Evolutionary conservation across 2,113 vertebrate genomes (phyloP).

Genomic region (Paradisaea rubra): DNA sequence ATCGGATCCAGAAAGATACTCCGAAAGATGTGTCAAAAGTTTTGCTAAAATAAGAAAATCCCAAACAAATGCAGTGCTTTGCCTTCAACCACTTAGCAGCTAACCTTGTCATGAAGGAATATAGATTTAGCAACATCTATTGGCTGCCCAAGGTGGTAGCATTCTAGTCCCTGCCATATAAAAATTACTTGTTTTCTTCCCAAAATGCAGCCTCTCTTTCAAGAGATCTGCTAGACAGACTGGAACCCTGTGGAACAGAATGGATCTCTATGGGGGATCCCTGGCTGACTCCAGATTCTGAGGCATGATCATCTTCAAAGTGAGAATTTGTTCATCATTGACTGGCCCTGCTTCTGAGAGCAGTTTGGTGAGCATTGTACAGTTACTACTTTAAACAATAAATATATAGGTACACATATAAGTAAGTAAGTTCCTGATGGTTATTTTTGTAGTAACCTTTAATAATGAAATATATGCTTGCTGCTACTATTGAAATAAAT

Average conservation of each 20-base stretch:
- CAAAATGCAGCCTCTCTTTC: background rate
- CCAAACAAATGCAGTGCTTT: background rate
- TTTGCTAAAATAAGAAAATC: background rate
- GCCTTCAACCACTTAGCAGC: background rate
- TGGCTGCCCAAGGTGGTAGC: background rate
- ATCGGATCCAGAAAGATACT: background rate
- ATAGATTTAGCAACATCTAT: background rate
- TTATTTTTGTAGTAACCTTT: background rate
- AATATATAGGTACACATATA: background rate
- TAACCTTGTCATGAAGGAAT: background rate
- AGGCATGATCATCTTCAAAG: background rate
- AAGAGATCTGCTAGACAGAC: background rate
- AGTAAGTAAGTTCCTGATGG: background rate
- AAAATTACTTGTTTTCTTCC: background rate
- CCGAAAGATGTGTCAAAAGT: background rate
- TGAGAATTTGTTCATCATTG: background rate
- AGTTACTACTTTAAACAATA: background rate
- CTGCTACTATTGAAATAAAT: background rate
- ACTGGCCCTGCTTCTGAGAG: background rate
- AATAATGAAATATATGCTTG: background rate
- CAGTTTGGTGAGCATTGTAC: background rate
- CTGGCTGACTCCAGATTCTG: background rate
- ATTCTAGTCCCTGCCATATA: background rate
- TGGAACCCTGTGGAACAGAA: rapidly evolving
- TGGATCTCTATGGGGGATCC: rapidly evolving